Conservation (phyloP, 2,797 vertebrate genomes). For the Macroramphosus scolopax region DNA sequence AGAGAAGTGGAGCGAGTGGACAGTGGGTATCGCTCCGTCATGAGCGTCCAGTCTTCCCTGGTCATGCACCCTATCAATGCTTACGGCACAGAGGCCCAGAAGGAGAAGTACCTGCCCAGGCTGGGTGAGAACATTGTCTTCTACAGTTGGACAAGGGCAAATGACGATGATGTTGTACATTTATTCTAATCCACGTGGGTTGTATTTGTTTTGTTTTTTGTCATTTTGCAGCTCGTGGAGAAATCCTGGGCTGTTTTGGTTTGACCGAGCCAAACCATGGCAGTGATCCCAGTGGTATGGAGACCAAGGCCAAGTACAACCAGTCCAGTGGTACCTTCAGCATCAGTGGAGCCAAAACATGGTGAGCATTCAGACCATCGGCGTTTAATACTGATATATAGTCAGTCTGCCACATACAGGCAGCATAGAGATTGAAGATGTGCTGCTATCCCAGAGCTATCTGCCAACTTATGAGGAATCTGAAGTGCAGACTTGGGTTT, state of each 20-base stretch:
- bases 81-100: slow-evolving; percentile 88
- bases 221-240: slow-evolving; percentile 74
- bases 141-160: too few relatives aligned
- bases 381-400: too few relatives aligned
- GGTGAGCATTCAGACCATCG: slow-evolving; percentile 67
- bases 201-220: too few relatives aligned
- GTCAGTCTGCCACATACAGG: too few relatives aligned
- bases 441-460: too few relatives aligned
- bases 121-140: slow-evolving; percentile 75
- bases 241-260: slow-evolving; percentile 90
- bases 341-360: slow-evolving; percentile 88
- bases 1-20: slow-evolving; percentile 91
- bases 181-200: too few relatives aligned
- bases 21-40: slow-evolving; percentile 89
- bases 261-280: slow-evolving; percentile 92
- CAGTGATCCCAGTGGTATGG: slow-evolving; percentile 88
- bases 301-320: slow-evolving; percentile 85
- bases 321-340: slow-evolving; percentile 82
- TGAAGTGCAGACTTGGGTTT: too few relatives aligned
- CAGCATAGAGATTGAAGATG: too few relatives aligned
- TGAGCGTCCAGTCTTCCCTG: slow-evolving; percentile 93
- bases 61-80: slow-evolving; percentile 91
- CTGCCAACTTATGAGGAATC: too few relatives aligned
- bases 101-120: slow-evolving; percentile 84
- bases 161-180: too few relatives aligned